phyloP scores from a whole-genome alignment of 2,888 invertebrate species.

The Nomada fucata region DNA sequence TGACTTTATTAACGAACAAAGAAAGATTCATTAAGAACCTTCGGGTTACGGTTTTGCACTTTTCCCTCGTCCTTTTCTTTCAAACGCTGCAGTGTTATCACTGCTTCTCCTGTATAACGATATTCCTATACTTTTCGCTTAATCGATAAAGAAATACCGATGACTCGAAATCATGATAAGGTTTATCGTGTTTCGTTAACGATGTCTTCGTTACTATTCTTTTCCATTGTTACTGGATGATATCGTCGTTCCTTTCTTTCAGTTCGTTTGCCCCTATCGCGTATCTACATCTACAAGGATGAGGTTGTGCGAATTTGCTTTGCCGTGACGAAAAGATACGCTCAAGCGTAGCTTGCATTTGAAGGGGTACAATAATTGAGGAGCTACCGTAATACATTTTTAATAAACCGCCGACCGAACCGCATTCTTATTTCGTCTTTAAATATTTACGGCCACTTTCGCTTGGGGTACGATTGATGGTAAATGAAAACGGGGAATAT shows the following conservation, averaged over 20 bases:
- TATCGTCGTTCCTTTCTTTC: not conserved
- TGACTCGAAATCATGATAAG: conserved; percentile 1
- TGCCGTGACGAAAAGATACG: too few species aligned
- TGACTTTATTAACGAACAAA: conserved; percentile 33
- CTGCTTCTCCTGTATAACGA: conserved; percentile 22
- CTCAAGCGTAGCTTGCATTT: too few species aligned
- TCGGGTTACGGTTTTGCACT: not conserved
- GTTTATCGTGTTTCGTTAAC: conserved; percentile 40
- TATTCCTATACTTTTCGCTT: not conserved
- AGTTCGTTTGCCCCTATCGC: not conserved
- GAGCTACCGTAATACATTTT: too few species aligned
- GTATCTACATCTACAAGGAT: not conserved
- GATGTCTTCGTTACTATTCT: conserved; percentile 16
- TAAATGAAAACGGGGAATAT: too few species aligned
- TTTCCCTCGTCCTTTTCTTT: not conserved
- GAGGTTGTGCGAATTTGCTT: too few species aligned
- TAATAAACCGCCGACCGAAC: too few species aligned
- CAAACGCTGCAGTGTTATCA: not conserved
- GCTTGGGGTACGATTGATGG: too few species aligned
- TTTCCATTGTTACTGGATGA: conserved; percentile 14
- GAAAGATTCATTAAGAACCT: conserved; percentile 19
- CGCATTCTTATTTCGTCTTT: too few species aligned
- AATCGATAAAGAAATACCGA: not conserved
- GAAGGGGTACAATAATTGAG: too few species aligned
- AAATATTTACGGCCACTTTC: too few species aligned